Conservation (phyloP, 2,113 vertebrate species). For the Romanogobio albipinnatus region DNA sequence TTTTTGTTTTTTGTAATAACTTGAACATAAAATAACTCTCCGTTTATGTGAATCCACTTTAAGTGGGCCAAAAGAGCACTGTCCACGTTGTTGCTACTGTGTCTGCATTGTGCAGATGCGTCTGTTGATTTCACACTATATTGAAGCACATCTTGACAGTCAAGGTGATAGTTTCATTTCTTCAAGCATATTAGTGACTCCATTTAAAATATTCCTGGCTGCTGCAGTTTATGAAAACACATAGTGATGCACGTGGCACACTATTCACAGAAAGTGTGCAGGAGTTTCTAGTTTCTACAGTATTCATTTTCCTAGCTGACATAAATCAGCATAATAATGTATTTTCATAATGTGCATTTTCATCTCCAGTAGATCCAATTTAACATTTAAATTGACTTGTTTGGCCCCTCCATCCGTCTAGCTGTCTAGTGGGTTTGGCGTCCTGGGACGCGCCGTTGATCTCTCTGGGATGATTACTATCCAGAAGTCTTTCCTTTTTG, state of each 20-base stretch:
- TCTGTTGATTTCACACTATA: neutral
- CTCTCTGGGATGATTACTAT: neutral
- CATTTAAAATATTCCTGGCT: constrained; percentile 15
- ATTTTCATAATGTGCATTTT: constrained; percentile 33
- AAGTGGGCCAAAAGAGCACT: no score
- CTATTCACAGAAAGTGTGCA: neutral
- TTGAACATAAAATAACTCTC: neutral
- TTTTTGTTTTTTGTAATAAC: neutral
- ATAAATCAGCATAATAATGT: constrained; percentile 31
- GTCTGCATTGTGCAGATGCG: no score
- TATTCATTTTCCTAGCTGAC: constrained; percentile 23
- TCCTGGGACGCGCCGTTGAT: constrained; percentile 42
- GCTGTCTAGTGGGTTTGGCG: constrained; percentile 44
- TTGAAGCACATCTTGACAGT: neutral
- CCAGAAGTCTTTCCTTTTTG: constrained; percentile 13
- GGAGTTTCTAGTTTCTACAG: constrained; percentile 22
- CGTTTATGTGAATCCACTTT: neutral
- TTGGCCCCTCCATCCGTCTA: constrained; percentile 12
- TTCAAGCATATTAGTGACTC: neutral
- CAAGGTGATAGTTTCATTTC: neutral
- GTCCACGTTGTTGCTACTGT: no score
- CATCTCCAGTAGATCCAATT: constrained; percentile 33
- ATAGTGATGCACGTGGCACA: neutral
- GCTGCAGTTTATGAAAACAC: neutral
- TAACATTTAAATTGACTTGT: constrained; percentile 11